These are phyloP conservation scores for Percopsis transmontana DNA, from an alignment of 2,113 vertebrate species.

Conservation along the genomic window DNA sequence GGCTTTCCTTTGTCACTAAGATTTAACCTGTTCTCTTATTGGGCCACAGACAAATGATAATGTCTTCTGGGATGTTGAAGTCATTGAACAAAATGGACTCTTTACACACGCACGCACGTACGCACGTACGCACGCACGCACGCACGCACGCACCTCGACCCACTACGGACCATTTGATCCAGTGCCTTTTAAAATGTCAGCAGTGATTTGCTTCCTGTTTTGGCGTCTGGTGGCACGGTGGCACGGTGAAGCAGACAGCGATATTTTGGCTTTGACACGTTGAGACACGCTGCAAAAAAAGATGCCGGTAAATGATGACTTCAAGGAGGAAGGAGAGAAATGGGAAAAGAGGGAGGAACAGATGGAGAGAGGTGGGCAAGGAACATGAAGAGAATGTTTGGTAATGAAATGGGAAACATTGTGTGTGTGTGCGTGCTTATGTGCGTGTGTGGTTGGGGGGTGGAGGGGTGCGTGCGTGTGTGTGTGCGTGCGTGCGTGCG, in stretches of 20 bases:
- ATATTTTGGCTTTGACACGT: constrained; percentile 46
- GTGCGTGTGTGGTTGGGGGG: constrained; percentile 11
- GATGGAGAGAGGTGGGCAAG: constrained; percentile 33
- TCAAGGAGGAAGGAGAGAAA: constrained; percentile 52
- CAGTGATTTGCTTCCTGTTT: constrained; percentile 73
- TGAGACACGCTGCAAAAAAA: constrained; percentile 42
- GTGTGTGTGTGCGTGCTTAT: constrained; percentile 28
- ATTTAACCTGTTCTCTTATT: constrained; percentile 69
- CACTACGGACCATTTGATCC: constrained; percentile 69
- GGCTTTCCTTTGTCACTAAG: constrained; percentile 64
- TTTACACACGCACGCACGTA: not conserved
- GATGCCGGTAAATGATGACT: constrained; percentile 61
- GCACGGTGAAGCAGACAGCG: constrained; percentile 55
- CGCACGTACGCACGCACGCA: not conserved
- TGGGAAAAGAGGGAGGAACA: constrained; percentile 31
- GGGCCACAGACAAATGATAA: constrained; percentile 64
- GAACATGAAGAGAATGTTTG: constrained; percentile 43
- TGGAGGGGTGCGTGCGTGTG: constrained; percentile 14
- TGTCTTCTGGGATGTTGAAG: constrained; percentile 67
- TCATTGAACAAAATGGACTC: constrained; percentile 69
- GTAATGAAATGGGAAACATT: constrained; percentile 41
- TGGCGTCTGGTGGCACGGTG: constrained; percentile 54
- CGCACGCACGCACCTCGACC: constrained; percentile 34
- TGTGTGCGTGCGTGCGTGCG: constrained; percentile 7
- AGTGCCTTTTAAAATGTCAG: constrained; percentile 77